A percentile compares a stretch with the other conserved stretches of the same genome.
Conservation (phyloP, 2,113 vertebrate genomes). For the Ailurus styani region DNA sequence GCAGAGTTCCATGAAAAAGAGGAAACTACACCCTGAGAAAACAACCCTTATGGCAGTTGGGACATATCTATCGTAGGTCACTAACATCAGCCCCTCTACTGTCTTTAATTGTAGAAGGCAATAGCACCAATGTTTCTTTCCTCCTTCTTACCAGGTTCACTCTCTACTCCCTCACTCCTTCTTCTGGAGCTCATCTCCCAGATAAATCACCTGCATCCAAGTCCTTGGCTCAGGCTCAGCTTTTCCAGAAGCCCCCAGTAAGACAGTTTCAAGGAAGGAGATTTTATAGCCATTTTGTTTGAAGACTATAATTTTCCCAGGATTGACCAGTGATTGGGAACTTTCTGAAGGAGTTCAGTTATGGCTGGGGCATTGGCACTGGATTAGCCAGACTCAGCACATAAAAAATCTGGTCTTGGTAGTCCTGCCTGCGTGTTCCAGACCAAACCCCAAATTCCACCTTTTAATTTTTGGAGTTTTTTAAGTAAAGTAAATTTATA, state of each 20-base stretch:
- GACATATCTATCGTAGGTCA: background rate
- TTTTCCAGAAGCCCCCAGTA: background rate
- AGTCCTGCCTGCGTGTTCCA: background rate
- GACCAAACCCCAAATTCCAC: background rate
- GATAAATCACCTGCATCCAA: background rate
- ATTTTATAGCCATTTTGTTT: background rate
- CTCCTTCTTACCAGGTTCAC: accelerated
- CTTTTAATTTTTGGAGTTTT: background rate
- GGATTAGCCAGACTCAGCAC: background rate
- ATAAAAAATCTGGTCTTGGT: background rate
- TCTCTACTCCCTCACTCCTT: background rate
- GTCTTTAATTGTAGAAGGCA: background rate
- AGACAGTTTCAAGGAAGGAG: background rate
- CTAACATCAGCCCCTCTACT: background rate
- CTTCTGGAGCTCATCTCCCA: background rate
- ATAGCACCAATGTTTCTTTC: background rate
- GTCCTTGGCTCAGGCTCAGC: background rate
- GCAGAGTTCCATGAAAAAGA: background rate
- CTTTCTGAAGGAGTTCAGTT: background rate
- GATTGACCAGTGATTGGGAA: no score
- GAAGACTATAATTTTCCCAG: background rate
- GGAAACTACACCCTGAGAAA: background rate
- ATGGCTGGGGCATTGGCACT: background rate
- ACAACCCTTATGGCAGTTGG: background rate
- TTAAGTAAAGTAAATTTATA: background rate